Base-by-base conservation (phyloP, 2,113 vertebrate genomes). In the Xenopus borealis region DNA sequence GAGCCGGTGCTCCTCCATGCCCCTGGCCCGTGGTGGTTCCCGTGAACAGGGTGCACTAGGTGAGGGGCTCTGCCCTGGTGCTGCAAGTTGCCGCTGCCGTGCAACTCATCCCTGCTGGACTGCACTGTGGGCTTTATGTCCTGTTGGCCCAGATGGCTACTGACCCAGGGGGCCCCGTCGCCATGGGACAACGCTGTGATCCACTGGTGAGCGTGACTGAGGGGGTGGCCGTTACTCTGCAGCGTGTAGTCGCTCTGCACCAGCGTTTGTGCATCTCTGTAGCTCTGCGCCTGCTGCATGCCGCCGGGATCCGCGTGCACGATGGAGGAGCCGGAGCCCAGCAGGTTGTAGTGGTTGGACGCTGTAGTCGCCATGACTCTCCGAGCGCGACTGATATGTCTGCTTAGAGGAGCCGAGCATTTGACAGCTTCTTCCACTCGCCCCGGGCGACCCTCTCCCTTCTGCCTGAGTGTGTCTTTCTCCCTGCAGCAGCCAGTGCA, bases 351-450 rank as follows among this genome's bases (percentile, higher is more conserved):
- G 91, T 97, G 95, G 92, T 94, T 96, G 90, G 95, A 95, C 89
- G 95, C 94, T 95, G 95, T 91, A 90, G 95, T 96, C 93, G 95
- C 95, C 95, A 97, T 97, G 95, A 94, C 93, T 95, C 92, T 91
- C 90, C 86, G 91, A 94, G 92, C 91, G 92, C 93, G 91, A 95
- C 93, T 95, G 95, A 89, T 92, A 88, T 89, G 92, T 90, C 92
- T 84, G 88, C 87, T 91, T 92, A 91, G 91, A 94, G 89, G 90
- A 92, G 92, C 89, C 93, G 93, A 88, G 92, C 94, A 95, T 96
- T 96, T 94, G 94, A 96, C 94, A 94, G 94, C 93, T 88, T 90
- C 92, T 94, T 93, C 92, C 74, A 83, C 79, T 91, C 86, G 89
- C 91, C 93, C 92, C 89, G 86, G 87, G 92, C 91, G 91, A 89